These are phyloP conservation scores for Boloria euphrosyne DNA, from an alignment of 2,888 invertebrate genomes.

Conservation along the genomic window DNA sequence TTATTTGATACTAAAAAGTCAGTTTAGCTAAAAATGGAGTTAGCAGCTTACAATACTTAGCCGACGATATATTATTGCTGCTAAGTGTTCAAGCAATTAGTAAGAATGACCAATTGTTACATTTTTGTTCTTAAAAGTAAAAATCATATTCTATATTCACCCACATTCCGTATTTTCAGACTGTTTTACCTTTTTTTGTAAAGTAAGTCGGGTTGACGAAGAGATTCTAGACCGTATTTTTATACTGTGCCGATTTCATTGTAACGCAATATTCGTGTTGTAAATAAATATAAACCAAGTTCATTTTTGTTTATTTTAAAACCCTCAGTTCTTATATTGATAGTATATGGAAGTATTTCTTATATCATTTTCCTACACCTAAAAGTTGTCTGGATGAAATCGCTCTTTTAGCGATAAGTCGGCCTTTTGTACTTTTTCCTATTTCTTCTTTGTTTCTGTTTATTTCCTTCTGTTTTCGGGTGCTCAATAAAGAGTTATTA, in stretches of 20 bases:
- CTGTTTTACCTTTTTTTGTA: slow-evolving; percentile 45
- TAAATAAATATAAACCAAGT: slow-evolving; percentile 58
- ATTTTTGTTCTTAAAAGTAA: slow-evolving; percentile 23
- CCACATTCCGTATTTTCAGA: slow-evolving; percentile 64
- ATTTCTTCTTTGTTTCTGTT: too few relatives aligned
- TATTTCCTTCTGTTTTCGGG: too few relatives aligned
- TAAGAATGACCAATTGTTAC: slow-evolving; percentile 29
- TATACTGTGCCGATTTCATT: slow-evolving; percentile 64
- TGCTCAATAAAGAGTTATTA: too few relatives aligned
- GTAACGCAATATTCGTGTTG: slow-evolving; percentile 72
- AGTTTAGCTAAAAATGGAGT: too few relatives aligned
- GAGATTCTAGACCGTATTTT: slow-evolving; percentile 60
- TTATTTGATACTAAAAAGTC: too few relatives aligned
- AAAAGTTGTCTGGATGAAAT: too few relatives aligned
- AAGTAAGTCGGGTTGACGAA: slow-evolving; percentile 43
- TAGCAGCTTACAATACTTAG: too few relatives aligned
- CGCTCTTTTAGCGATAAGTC: too few relatives aligned
- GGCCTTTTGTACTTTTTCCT: too few relatives aligned
- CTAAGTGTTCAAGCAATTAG: slow-evolving; percentile 8
- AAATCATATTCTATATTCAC: slow-evolving; percentile 45
- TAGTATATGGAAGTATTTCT: too few relatives aligned
- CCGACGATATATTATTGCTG: not conserved
- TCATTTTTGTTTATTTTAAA: slow-evolving; percentile 15
- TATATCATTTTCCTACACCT: too few relatives aligned
- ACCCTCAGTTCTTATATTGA: not conserved